These are phyloP conservation scores for Nephila pilipes DNA, from an alignment of 1,140 invertebrate species.

Conservation along the genomic window DNA sequence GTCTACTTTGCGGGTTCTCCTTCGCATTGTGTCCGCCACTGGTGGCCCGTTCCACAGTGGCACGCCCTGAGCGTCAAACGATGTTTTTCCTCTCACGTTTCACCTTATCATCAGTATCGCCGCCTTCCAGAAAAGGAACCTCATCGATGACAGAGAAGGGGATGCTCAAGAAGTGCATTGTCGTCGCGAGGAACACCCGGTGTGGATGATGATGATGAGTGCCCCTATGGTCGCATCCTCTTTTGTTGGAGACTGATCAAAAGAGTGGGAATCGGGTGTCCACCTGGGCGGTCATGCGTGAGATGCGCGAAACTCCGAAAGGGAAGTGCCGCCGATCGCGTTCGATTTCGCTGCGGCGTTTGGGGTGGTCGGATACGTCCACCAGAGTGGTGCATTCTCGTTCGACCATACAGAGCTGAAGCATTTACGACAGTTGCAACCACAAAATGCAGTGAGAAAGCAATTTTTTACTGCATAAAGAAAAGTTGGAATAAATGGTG, in stretches of 20 bases:
- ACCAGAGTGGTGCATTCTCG: neutral
- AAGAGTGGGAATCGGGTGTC: slow-evolving; percentile 50
- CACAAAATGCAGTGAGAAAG: too few relatives aligned
- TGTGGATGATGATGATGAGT: neutral
- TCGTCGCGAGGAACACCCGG: slow-evolving; percentile 29
- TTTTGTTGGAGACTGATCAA: slow-evolving; percentile 41
- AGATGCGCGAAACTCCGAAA: neutral
- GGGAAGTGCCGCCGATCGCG: slow-evolving; percentile 25
- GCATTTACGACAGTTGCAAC: too few relatives aligned
- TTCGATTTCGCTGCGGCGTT: slow-evolving; percentile 21
- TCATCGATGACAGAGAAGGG: slow-evolving; percentile 31
- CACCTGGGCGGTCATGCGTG: slow-evolving; percentile 66
- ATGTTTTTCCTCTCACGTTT: slow-evolving; percentile 39
- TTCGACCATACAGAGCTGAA: too few relatives aligned
- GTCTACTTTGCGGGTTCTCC: neutral
- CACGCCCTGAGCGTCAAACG: slow-evolving; percentile 47
- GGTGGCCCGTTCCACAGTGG: neutral
- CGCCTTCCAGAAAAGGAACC: neutral
- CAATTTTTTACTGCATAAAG: too few relatives aligned
- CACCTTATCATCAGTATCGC: neutral
- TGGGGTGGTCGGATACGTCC: slow-evolving; percentile 11
- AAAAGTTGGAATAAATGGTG: too few relatives aligned
- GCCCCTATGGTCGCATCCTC: slow-evolving; percentile 26
- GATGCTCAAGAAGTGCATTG: slow-evolving; percentile 2
- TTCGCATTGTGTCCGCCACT: neutral